phyloP scores from a whole-genome alignment of 2,797 vertebrate genomes.

The Pipistrellus pygmaeus region DNA sequence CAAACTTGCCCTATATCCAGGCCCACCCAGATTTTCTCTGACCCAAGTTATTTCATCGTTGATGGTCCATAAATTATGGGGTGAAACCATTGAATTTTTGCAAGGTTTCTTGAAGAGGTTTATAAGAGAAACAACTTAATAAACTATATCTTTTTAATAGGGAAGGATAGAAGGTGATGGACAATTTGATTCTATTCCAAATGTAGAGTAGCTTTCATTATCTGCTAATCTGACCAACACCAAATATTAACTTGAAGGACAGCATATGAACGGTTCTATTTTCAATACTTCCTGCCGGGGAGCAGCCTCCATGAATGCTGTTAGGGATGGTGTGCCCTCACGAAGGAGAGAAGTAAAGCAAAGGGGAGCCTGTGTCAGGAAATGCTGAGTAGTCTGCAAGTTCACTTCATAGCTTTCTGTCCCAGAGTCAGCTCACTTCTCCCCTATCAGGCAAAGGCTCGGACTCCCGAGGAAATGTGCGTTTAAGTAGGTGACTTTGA shows the following conservation, averaged over 20 bases:
- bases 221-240: not conserved
- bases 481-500: conserved; percentile 64
- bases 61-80: conserved; percentile 2
- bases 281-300: rapidly evolving
- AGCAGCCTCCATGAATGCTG: not conserved
- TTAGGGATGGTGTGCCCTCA: not conserved
- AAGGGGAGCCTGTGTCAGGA: not conserved
- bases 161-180: not conserved
- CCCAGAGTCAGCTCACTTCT: not conserved
- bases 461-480: conserved; percentile 29
- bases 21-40: not conserved
- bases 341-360: not conserved
- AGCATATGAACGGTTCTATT: not conserved
- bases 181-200: conserved; percentile 13
- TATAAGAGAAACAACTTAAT: conserved; percentile 13
- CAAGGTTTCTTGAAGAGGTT: conserved; percentile 40
- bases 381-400: conserved; percentile 4
- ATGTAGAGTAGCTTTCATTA: not conserved
- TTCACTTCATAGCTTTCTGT: conserved; percentile 31
- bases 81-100: conserved; percentile 48
- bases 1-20: not conserved
- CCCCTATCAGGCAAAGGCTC: not conserved
- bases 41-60: conserved; percentile 7
- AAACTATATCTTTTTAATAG: not conserved
- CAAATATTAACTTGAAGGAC: conserved; percentile 16